Evolutionary conservation across 2,888 invertebrate species (phyloP).

Genomic region (Acanthosepion pharaonis): DNA sequence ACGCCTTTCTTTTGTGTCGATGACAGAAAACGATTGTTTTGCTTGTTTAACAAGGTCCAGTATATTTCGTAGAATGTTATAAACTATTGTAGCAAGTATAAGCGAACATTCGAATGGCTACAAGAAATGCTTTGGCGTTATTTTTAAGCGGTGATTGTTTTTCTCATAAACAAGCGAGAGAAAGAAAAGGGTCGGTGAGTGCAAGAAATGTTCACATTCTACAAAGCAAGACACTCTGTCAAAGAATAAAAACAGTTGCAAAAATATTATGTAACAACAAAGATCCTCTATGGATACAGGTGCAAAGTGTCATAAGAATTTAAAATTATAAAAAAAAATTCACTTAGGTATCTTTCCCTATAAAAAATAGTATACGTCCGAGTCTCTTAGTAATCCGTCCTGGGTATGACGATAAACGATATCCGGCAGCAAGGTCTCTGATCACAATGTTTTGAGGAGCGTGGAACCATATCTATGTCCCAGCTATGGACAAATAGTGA

Average conservation of each 20-base stretch:
- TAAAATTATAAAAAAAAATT: too few relatives aligned
- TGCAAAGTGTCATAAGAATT: too few relatives aligned
- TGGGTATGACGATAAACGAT: too few relatives aligned
- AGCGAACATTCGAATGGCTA: background rate
- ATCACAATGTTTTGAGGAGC: too few relatives aligned
- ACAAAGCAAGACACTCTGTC: background rate
- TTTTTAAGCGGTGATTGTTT: background rate
- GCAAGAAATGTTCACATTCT: background rate
- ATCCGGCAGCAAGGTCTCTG: too few relatives aligned
- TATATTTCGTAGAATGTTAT: background rate
- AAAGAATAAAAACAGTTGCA: background rate
- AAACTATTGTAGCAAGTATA: background rate
- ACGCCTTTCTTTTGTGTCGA: background rate
- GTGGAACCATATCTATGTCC: too few relatives aligned
- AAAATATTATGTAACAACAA: background rate
- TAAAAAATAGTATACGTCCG: too few relatives aligned
- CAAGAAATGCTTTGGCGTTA: constrained; percentile 14
- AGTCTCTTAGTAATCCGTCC: too few relatives aligned
- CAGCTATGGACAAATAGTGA: too few relatives aligned
- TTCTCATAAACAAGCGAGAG: background rate
- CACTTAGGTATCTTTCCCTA: too few relatives aligned
- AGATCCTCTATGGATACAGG: background rate
- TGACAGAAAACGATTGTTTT: background rate
- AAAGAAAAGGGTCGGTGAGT: background rate
- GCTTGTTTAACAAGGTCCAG: background rate